These are phyloP conservation scores for Tetragonula clypearis DNA, from an alignment of 1,140 invertebrate genomes.

Conservation along the genomic window DNA sequence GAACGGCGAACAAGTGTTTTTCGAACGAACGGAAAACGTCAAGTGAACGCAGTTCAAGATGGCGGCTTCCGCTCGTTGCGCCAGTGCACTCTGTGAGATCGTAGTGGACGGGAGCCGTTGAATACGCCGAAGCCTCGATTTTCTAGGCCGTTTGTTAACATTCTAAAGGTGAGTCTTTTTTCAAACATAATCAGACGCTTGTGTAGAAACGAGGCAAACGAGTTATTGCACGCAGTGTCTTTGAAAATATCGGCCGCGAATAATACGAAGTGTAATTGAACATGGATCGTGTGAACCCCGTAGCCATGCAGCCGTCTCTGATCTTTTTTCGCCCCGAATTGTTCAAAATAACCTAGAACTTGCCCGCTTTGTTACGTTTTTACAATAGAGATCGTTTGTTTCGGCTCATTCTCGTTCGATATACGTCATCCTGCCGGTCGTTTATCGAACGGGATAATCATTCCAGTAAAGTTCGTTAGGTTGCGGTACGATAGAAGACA, in stretches of 20 bases:
- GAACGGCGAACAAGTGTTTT: neutral
- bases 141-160: conserved; percentile 78
- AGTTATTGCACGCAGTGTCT: neutral
- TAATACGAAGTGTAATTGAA: conserved; percentile 52
- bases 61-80: conserved; percentile 78
- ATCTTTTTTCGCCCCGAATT: neutral
- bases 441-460: conserved; percentile 4
- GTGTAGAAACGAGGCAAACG: neutral
- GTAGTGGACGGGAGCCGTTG: conserved; percentile 79
- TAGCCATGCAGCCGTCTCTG: conserved; percentile 62
- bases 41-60: conserved; percentile 66
- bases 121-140: conserved; percentile 78
- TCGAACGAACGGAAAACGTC: conserved; percentile 47
- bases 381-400: neutral
- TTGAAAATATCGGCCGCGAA: conserved; percentile 4
- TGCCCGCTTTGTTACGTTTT: conserved; percentile 1
- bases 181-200: conserved; percentile 3
- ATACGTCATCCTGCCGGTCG: neutral
- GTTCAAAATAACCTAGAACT: conserved; percentile 27
- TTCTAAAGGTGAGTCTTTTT: conserved; percentile 76
- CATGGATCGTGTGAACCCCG: conserved; percentile 69
- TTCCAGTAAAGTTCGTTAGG: conserved; percentile 11
- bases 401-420: neutral
- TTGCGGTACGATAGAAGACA: conserved; percentile 2
- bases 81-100: conserved; percentile 80